Evolutionary conservation across 2,797 vertebrate genomes (phyloP), one percentile per base, ranked within the genome.

Genomic region (Gastrophryne carolinensis): DNA sequence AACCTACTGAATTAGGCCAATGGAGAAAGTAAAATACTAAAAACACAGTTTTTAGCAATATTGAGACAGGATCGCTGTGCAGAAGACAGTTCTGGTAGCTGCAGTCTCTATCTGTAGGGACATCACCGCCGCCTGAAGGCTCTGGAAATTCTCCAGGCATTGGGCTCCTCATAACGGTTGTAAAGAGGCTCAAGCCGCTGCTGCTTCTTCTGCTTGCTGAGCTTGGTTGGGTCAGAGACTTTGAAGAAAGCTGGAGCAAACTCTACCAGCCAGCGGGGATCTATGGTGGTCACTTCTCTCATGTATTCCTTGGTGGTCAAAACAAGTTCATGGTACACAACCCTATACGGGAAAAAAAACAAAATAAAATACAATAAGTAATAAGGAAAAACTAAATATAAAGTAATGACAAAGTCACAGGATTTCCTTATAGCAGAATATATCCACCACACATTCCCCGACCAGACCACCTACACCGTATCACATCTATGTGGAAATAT

Each of bases 201-300:
- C 84, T 98, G 96, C 79, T 99, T 98, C 87, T 99, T 99, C 91
- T 98, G 98, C 82, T 99, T 99, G 94, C 98, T 99, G 84, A 99
- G 93, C 64, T 98, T 96, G 1, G 97, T 99, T 0, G 98, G 97
- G 73, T 99, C 97, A 0, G 97, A 98, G 68, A 99, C 97, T 84
- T 99, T 99, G 89, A 99, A 99, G 90, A 99, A 99, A 64, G 97
- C 97, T 0, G 97, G 97, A 0, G 98, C 88, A 32, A 99, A 99
- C 79, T 99, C 97, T 72, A 98, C 97, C 78, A 99, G 93, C 98
- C 98, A 99, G 73, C 96, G 94, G 0, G 98, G 96, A 78, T 99
- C 98, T 0, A 99, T 99, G 63, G 98, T 99, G 0, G 98, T 99
- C 83, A 99, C 97, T 79, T 99, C 98, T 0, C 98, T 90, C 98